Conservation (phyloP, 2,797 vertebrate genomes). For the Thripadectes ignobilis region DNA sequence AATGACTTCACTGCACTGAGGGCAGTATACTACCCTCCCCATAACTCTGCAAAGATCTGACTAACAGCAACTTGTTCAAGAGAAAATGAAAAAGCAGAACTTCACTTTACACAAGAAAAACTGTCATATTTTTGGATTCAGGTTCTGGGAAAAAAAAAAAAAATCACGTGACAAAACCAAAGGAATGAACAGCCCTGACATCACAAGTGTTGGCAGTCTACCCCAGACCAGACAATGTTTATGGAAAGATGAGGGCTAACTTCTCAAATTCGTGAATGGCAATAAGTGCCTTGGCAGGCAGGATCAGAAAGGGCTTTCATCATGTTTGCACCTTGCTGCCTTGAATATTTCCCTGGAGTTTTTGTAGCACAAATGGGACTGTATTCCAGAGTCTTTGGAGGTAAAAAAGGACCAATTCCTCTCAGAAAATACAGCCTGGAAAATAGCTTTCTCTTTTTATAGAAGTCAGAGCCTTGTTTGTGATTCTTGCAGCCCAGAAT, state of each 20-base stretch:
- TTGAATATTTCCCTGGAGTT: background rate
- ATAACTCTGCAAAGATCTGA: background rate
- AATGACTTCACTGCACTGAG: background rate
- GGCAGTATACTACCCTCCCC: background rate
- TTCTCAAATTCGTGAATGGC: background rate
- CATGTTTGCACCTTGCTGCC: accelerated
- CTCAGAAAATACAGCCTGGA: background rate
- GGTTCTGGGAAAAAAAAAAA: background rate
- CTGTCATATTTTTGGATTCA: background rate
- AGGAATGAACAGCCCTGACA: background rate
- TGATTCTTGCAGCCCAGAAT: background rate
- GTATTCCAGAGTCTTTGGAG: background rate
- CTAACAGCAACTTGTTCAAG: background rate
- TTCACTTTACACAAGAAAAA: background rate
- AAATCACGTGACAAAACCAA: background rate
- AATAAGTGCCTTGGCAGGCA: background rate
- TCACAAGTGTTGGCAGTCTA: background rate
- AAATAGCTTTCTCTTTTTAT: background rate
- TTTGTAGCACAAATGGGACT: background rate
- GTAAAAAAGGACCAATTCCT: background rate
- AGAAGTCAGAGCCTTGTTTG: background rate
- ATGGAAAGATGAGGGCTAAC: background rate
- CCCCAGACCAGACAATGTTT: background rate
- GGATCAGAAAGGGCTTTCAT: background rate
- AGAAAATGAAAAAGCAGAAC: background rate